Evolutionary conservation across 2,113 vertebrate genomes (phyloP), one percentile per base, ranked within the genome.

Genomic region (Notothenia rossii): DNA sequence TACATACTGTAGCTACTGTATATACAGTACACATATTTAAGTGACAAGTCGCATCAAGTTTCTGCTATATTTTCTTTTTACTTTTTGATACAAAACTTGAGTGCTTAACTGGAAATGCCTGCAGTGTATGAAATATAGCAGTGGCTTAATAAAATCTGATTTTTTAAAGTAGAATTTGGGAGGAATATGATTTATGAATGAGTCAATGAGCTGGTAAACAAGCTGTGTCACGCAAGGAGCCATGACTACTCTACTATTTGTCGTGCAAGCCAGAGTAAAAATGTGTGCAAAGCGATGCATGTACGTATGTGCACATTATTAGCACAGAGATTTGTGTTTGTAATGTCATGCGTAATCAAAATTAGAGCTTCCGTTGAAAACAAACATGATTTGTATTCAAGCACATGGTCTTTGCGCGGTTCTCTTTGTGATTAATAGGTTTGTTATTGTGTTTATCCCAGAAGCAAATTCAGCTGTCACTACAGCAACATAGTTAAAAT

Each of bases 151-250:
- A 46, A 43, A 45, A 58, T 69, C 4, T 8, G 48, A 4, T 4
- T 9, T 46, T 15, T 18, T 46, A 36, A 68, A 62, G 74, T 56
- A 25, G 75, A 72, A 80, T 55, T 45, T n/a, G 9, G 14, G 56
- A 51, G 77, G 46, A 60, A 67, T 22, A 7, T 50, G 63, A 40
- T 63, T 53, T 76, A 15, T 49, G 67, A 71, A 71, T 56, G 18
- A 48, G 60, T 22, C 12, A 25, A 29, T 76, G 85, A 48, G 67
- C 25, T 83, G 72, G 87, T 81, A 18, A 78, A 62, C 29, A 46
- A 68, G 60, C 71, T 68, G 14, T 15, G 68, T 73, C 69, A 75
- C 65, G 62, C 78, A 40, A 48, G 66, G 68, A 70, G 50, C 60
- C 14, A 3, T 55, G 55, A 66, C 64, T 80, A 76, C 17, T 51